Evolutionary conservation across 2,888 invertebrate species (phyloP), one percentile per base, ranked within the genome.

Genomic region (Apodemia duryi): DNA sequence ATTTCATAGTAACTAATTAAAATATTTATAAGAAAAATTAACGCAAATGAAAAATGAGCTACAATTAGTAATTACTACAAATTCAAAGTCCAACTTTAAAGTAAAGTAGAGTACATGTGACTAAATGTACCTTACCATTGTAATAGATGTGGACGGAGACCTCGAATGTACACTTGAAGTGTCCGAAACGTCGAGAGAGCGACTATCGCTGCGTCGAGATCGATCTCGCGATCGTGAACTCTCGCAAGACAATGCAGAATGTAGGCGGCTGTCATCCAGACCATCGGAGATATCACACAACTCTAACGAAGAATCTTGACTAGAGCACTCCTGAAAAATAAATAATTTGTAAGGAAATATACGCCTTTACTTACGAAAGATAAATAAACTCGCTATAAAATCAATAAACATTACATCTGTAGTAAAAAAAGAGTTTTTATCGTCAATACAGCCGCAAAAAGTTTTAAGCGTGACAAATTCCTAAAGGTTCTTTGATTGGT

Each of bases 261-360:
- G 84, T 75, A 91, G 73, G 70, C 92, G 81, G 74, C 91, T 83
- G 85, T 93, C 85, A 67, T 88, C 91, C 68, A 84, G 51, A 35
- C 84, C 78, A 62, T 90, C 91, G 41, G 83, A 81, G 70, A 89
- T 81, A 63, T 92, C 92, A 73, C 92, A 92, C 64, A 92, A 71
- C 77, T 92, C 92, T 68, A 92, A 71, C 68, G 92, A 92, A 67
- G 92, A 92, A 65, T 92, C 92, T 84, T 92, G 92, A 88, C 92
- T 92, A 85, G 90, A 91, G 84, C 91, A 91, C 70, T 92, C 92
- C 92, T 92, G 85, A 5, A 84, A 83, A 67, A 63, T 72, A 73
- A 69, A 60, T 65, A 64, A 38, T 28, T 9, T 54, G 28, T 54
- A 21, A 54, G 4, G 6, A 4, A 1, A 54, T 52, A 6, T 4